A percentile compares a stretch with the other conserved stretches of the same genome.
phyloP scores from a whole-genome alignment of 2,113 vertebrate genomes.

The Edolisoma coerulescens region DNA sequence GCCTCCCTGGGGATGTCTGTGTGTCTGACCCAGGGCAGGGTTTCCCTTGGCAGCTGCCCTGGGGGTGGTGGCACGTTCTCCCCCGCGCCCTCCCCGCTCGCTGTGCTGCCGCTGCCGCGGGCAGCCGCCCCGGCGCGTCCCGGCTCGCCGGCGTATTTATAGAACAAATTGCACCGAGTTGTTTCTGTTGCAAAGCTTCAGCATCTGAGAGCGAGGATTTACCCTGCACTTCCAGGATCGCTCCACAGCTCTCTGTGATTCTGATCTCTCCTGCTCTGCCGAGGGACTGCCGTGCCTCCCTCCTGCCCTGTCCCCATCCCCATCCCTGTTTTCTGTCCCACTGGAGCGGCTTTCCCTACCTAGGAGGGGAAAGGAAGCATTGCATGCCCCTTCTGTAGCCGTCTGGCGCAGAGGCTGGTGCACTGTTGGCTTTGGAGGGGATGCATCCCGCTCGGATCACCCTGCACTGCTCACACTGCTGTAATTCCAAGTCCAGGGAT shows the following conservation, averaged over 20 bases:
- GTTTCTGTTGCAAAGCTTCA: constrained; percentile 46
- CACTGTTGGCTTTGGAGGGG: background rate
- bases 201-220: background rate
- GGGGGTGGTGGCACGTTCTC: rapidly evolving
- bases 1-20: rapidly evolving
- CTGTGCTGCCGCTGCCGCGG: background rate
- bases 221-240: background rate
- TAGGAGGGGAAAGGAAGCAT: background rate
- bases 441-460: background rate
- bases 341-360: background rate
- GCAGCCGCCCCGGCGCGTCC: constrained; percentile 17
- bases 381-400: background rate
- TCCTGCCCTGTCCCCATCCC: too few species aligned
- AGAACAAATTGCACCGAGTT: constrained; percentile 11
- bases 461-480: background rate
- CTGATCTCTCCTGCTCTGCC: background rate
- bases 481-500: background rate
- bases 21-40: background rate
- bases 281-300: rapidly evolving
- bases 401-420: background rate
- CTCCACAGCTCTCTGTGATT: background rate
- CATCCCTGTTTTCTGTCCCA: background rate
- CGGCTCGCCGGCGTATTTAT: constrained; percentile 49
- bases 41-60: background rate
- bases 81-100: background rate